These are phyloP conservation scores for Agrotis exclamationis DNA, from an alignment of 2,888 invertebrate species.

Conservation along the genomic window DNA sequence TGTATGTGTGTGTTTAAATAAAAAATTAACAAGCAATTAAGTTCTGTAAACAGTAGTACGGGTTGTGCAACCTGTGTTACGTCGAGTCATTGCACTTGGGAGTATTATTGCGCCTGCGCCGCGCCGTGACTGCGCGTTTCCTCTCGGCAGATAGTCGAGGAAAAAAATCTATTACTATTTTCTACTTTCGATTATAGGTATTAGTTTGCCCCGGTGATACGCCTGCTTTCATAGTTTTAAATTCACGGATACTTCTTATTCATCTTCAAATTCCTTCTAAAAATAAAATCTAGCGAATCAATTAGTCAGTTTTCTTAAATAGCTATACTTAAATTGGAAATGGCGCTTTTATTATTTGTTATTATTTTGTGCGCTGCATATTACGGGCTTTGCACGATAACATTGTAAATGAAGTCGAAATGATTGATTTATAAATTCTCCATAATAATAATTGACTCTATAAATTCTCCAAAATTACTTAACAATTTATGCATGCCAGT, in stretches of 20 bases:
- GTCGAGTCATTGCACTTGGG: slow-evolving; percentile 71
- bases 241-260: background rate
- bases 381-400: background rate
- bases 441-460: background rate
- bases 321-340: background rate
- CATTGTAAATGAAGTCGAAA: background rate
- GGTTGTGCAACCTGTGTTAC: slow-evolving; percentile 76
- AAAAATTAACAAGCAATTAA: slow-evolving; percentile 72
- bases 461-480: slow-evolving; percentile 3
- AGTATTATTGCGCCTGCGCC: slow-evolving; percentile 51
- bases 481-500: background rate
- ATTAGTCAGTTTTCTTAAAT: background rate
- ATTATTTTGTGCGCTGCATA: too few relatives aligned
- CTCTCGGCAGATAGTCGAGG: slow-evolving; percentile 34
- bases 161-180: slow-evolving; percentile 44
- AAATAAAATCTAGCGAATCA: too few relatives aligned
- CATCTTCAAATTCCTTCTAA: too few relatives aligned
- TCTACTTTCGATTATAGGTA: slow-evolving; percentile 41
- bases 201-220: background rate
- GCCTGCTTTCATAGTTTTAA: background rate
- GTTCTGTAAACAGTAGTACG: slow-evolving; percentile 65
- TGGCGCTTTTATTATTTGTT: too few relatives aligned
- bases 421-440: slow-evolving; percentile 3
- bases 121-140: slow-evolving; percentile 61
- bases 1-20: slow-evolving; percentile 57